phyloP scores from a whole-genome alignment of 2,113 vertebrate species.

The Indri indri region DNA sequence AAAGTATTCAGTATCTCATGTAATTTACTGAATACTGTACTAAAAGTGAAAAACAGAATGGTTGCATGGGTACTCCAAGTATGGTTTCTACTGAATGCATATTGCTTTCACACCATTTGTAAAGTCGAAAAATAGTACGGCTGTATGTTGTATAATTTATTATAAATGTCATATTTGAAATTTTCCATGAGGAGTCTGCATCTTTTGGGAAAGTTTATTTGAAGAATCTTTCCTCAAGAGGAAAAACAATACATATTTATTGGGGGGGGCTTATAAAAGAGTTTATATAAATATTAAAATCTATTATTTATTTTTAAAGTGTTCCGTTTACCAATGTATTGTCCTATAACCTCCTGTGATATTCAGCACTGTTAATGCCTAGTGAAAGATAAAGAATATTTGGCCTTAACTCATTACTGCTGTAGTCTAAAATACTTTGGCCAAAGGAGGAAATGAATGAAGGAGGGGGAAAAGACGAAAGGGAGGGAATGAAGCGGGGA shows the following conservation, averaged over 20 bases:
- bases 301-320: conserved; percentile 1
- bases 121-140: neutral
- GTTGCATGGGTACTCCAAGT: neutral
- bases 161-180: neutral
- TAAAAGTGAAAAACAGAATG: neutral
- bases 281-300: neutral
- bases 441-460: neutral
- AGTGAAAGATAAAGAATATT: neutral
- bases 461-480: neutral
- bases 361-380: neutral
- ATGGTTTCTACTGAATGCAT: neutral
- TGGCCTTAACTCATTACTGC: neutral
- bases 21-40: neutral
- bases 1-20: neutral
- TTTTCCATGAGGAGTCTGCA: neutral
- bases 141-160: neutral
- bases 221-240: neutral
- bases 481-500: neutral
- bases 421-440: neutral
- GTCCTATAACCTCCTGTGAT: neutral
- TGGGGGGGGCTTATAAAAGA: neutral
- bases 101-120: neutral
- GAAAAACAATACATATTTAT: neutral
- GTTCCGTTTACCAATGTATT: neutral
- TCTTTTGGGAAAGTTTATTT: conserved; percentile 25